Evolutionary conservation across 1,140 invertebrate species (phyloP).

Genomic region (Calliopsis andreniformis): DNA sequence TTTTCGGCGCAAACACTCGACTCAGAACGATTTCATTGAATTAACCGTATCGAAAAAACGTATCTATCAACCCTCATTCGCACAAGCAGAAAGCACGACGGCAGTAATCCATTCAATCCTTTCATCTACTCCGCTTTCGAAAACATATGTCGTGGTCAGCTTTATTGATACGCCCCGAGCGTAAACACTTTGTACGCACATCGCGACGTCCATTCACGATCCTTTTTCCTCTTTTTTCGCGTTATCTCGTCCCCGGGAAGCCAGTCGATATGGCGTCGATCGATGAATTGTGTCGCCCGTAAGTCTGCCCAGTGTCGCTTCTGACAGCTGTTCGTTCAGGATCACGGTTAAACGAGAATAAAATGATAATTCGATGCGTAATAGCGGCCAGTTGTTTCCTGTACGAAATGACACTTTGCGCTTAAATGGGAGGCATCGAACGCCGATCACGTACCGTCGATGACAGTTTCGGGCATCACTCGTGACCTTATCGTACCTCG

Average conservation of each 20-base stretch:
- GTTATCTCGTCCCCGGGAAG: not conserved
- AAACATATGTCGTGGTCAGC: not conserved
- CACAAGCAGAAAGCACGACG: not conserved
- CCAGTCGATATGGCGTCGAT: conserved; percentile 2
- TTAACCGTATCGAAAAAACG: too few species aligned
- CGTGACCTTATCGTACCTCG: too few species aligned
- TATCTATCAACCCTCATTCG: not conserved
- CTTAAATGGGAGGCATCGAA: conserved; percentile 13
- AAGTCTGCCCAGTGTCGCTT: not conserved
- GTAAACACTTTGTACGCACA: conserved; percentile 3
- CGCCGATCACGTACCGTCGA: conserved; percentile 17
- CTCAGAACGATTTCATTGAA: too few species aligned
- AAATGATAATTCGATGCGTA: conserved; percentile 38
- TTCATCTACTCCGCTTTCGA: not conserved
- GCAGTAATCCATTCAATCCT: not conserved
- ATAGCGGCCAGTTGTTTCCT: conserved; percentile 26
- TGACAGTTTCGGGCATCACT: conserved; percentile 30
- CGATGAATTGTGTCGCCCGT: not conserved
- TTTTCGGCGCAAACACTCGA: too few species aligned
- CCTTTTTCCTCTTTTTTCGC: not conserved
- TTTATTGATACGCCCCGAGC: not conserved
- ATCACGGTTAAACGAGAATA: conserved; percentile 29
- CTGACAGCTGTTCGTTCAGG: conserved; percentile 33
- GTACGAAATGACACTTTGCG: conserved; percentile 24
- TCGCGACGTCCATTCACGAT: conserved; percentile 21